Evolutionary conservation across 2,888 invertebrate species (phyloP), one percentile per base, ranked within the genome.

Genomic region (Parapristionchus giblindavisi): DNA sequence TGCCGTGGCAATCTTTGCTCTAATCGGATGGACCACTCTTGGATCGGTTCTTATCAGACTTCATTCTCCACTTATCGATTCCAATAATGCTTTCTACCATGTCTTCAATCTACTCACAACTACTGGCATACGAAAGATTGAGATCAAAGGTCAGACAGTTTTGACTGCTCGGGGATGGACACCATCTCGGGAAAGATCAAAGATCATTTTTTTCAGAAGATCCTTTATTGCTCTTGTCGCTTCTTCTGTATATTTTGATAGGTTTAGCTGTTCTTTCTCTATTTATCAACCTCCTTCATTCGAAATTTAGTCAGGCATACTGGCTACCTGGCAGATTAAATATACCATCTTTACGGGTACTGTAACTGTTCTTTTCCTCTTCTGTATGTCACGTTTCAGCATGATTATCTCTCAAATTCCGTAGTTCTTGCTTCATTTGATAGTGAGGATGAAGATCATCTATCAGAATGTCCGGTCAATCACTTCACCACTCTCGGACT

Each of bases 1-100:
- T 32, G 78, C 77, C 14, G 79, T 85, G 17, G 84, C 82, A 11
- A 66, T 81, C 2, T 75, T 84, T 51, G 86, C 89, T 38, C 77
- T 88, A 21, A 43, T 88, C 32, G 79, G 88, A 36, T 89, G 89
- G 85, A 85, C 89, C n/a, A 77, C 87, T 38, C 74, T 88, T 14
- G 89, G 89, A 1, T 86, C 87, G n/a, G 63, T 63, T 3, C 11
- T 11, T 36, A n/a, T 29, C 40, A 56, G 38, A 38, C 27, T 58
- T 11, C 54, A 48, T 17, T 88, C 88, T 73, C 80, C 87, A 4
- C 54, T 76, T 29, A 88, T 89, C 87, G 81, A 76, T 48, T 86
- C 85, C 75, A 78, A 88, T 11, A 85, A 87, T 17, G 87, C 89
- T 1, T 86, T 89, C 77, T 89, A 89, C 79, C 89, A 89, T 80